These are phyloP conservation scores for Drosophila acutilabella DNA, from an alignment of 2,888 invertebrate species.

Conservation along the genomic window DNA sequence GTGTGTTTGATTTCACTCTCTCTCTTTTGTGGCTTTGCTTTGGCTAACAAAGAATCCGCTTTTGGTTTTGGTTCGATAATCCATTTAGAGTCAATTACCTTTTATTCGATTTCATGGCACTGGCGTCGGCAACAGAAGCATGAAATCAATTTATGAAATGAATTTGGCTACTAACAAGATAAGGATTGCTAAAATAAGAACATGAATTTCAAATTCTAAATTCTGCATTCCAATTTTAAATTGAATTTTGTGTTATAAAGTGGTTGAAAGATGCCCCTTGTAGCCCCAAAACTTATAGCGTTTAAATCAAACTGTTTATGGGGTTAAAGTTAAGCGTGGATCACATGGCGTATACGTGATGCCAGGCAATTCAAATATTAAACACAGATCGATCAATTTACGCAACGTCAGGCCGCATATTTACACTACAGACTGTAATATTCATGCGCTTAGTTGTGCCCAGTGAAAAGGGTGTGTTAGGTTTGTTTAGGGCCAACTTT, in stretches of 20 bases:
- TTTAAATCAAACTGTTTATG: constrained; percentile 38
- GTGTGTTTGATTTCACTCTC: neutral
- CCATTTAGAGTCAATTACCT: constrained; percentile 33
- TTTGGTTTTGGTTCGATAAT: constrained; percentile 12
- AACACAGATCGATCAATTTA: constrained; percentile 27
- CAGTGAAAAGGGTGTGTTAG: neutral
- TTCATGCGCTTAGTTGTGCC: neutral
- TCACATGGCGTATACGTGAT: constrained; percentile 41
- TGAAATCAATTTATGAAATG: constrained; percentile 32
- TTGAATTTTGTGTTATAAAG: constrained; percentile 25
- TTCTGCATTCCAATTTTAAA: constrained; percentile 4
- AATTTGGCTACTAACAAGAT: constrained; percentile 18
- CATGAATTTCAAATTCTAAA: constrained; percentile 4
- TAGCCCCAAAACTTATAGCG: neutral
- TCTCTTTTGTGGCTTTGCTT: neutral
- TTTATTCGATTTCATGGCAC: constrained; percentile 33
- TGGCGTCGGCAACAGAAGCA: constrained; percentile 12
- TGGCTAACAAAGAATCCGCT: constrained; percentile 5
- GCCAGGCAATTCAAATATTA: constrained; percentile 20
- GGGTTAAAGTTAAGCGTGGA: constrained; percentile 10
- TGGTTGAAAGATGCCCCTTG: constrained; percentile 24
- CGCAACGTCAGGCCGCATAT: constrained; percentile 5
- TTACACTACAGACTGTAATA: constrained; percentile 11
- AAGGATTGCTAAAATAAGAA: constrained; percentile 8
- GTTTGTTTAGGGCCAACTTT: neutral